Conservation (phyloP, 2,113 vertebrate species). For the Strix aluco region DNA sequence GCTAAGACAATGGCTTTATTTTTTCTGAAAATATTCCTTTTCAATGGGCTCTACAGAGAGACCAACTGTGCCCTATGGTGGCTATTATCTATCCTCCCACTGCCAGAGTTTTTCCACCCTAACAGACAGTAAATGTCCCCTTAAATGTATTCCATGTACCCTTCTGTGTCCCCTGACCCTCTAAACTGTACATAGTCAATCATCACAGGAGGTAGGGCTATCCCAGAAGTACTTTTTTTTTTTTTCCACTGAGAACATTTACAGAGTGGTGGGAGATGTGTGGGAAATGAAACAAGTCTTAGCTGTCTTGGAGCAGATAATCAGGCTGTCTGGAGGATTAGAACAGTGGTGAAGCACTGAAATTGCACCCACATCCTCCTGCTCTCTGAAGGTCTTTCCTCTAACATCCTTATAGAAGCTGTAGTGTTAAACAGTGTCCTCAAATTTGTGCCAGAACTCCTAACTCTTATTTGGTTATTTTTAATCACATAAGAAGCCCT, state of each 20-base stretch:
- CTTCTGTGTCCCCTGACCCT: background rate
- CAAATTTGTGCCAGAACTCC: background rate
- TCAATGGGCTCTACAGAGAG: background rate
- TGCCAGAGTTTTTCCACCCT: background rate
- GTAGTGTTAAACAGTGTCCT: background rate
- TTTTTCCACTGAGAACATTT: background rate
- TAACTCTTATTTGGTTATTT: background rate
- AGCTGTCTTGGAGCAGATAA: background rate
- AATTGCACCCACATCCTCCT: background rate
- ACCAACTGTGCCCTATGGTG: background rate
- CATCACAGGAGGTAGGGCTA: fast-evolving
- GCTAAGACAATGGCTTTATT: background rate
- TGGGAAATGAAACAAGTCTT: background rate
- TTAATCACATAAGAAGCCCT: background rate
- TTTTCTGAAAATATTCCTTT: background rate
- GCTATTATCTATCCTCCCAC: background rate
- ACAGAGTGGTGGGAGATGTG: background rate
- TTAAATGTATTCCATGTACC: background rate
- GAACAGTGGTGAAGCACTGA: background rate
- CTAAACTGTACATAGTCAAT: background rate
- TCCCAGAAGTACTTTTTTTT: fast-evolving
- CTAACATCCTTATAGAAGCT: background rate
- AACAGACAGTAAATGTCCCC: background rate
- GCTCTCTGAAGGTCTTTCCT: background rate
- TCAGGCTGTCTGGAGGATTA: background rate